phyloP scores from a whole-genome alignment of 1,140 invertebrate species.

The Tribolium madens region DNA sequence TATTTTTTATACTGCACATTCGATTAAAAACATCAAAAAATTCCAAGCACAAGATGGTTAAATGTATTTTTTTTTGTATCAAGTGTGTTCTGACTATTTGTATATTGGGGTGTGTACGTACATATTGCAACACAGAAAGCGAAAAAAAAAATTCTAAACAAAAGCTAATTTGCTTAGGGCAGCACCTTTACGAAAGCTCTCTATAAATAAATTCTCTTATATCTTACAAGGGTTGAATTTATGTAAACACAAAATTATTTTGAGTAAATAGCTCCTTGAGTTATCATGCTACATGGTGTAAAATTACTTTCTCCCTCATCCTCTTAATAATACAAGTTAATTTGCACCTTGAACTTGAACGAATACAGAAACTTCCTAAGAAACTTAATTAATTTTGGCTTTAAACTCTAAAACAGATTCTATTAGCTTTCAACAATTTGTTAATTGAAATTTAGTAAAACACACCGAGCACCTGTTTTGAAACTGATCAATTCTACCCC shows the following conservation, averaged over 20 bases:
- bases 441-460: slow-evolving; percentile 33
- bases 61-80: no score
- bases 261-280: slow-evolving; percentile 7
- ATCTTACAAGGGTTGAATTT: not conserved
- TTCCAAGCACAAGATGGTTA: no score
- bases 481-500: not conserved
- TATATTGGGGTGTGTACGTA: no score
- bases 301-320: slow-evolving; percentile 11
- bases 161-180: no score
- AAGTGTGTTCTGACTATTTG: no score
- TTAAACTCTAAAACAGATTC: slow-evolving; percentile 34
- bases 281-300: slow-evolving; percentile 10
- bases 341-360: slow-evolving; percentile 36
- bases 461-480: not conserved
- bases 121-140: no score
- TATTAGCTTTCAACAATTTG: slow-evolving; percentile 16
- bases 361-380: slow-evolving; percentile 16
- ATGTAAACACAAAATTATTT: slow-evolving; percentile 24
- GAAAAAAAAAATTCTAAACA: no score
- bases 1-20: no score
- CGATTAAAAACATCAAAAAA: no score
- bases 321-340: slow-evolving; percentile 21
- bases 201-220: not conserved
- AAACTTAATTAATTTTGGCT: slow-evolving; percentile 33
- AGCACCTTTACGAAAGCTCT: no score